These are phyloP conservation scores for Carassius carassius DNA, from an alignment of 2,113 vertebrate species.

Conservation along the genomic window DNA sequence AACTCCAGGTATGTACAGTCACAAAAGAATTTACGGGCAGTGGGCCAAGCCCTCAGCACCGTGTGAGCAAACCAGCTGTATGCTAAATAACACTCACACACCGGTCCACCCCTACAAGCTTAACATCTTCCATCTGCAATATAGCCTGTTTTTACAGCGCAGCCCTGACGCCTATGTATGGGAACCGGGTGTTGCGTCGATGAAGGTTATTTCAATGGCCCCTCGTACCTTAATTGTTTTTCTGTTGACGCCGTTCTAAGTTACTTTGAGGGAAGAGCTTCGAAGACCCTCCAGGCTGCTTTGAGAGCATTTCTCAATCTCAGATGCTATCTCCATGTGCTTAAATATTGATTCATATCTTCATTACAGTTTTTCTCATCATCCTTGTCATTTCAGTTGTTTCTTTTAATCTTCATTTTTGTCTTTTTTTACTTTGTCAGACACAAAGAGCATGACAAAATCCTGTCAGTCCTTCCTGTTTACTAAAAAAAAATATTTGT, in stretches of 20 bases:
- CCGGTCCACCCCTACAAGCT: conserved; percentile 78
- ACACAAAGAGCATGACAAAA: conserved; percentile 40
- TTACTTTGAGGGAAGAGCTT: conserved; percentile 55
- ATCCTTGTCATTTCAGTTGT: not conserved
- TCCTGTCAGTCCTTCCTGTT: conserved; percentile 45
- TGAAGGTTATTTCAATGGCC: conserved; percentile 72
- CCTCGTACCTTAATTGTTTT: conserved; percentile 60
- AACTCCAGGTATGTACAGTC: conserved; percentile 98
- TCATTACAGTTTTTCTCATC: conserved; percentile 22
- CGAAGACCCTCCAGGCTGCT: conserved; percentile 62
- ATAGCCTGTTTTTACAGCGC: conserved; percentile 73
- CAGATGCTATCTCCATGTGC: conserved; percentile 61
- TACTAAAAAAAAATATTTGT: not conserved
- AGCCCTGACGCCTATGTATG: conserved; percentile 61
- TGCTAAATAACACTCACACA: conserved; percentile 90
- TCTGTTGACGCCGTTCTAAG: conserved; percentile 26
- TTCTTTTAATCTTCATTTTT: conserved; percentile 53
- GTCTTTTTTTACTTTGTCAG: not conserved
- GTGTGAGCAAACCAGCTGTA: conserved; percentile 92
- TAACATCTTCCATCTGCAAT: conserved; percentile 88
- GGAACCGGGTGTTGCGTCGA: conserved; percentile 63
- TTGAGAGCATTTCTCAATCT: conserved; percentile 65
- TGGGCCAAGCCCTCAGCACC: conserved; percentile 83
- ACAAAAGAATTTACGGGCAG: conserved; percentile 83
- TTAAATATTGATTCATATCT: conserved; percentile 69